Conservation (phyloP, 2,797 vertebrate species). For the Cryptoprocta ferox region DNA sequence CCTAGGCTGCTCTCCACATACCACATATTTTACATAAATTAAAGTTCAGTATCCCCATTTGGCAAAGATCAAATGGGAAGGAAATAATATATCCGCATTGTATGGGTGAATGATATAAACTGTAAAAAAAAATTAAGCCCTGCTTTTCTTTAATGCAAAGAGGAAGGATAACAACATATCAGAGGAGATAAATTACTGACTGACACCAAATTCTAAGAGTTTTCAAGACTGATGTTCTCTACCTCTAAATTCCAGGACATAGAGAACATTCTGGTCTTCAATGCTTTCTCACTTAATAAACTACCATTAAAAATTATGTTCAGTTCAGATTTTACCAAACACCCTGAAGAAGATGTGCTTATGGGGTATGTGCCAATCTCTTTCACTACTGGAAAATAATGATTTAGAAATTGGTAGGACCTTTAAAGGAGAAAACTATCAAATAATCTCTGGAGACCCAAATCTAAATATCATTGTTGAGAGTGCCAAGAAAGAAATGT, state of each 20-base stretch:
- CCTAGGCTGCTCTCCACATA: neutral
- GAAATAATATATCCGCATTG: neutral
- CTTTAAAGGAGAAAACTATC: neutral
- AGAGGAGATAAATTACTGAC: neutral
- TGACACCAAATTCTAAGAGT: neutral
- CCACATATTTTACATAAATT: neutral
- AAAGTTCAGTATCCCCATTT: neutral
- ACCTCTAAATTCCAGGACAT: neutral
- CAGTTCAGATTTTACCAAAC: neutral
- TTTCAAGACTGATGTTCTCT: neutral
- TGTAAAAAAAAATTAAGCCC: neutral
- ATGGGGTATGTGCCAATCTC: neutral
- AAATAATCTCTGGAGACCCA: neutral
- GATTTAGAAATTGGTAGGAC: neutral
- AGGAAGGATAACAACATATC: neutral
- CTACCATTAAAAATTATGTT: neutral
- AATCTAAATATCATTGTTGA: neutral
- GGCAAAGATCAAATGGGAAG: neutral
- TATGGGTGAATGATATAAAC: neutral
- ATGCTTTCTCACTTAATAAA: neutral
- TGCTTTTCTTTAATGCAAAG: neutral
- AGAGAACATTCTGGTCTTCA: neutral
- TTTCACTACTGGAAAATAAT: neutral
- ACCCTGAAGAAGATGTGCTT: neutral
- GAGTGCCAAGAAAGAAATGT: neutral